These are phyloP conservation scores for Thysanoteuthis rhombus DNA, from an alignment of 2,888 invertebrate species.

Conservation along the genomic window DNA sequence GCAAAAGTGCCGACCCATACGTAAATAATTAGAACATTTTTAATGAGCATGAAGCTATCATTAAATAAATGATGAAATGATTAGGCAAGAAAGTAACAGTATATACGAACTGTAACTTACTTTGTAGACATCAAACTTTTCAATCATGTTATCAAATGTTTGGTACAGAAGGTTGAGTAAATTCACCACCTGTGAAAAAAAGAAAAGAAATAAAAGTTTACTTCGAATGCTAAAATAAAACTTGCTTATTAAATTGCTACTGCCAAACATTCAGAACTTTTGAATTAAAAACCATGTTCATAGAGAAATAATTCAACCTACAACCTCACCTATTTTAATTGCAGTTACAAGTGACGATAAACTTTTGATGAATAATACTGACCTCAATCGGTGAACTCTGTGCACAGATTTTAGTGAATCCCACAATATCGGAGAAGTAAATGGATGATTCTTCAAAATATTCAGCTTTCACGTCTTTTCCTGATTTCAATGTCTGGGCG, in stretches of 20 bases:
- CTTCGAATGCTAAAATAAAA: background rate
- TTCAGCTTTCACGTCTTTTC: slow-evolving; percentile 59
- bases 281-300: too few relatives aligned
- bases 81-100: background rate
- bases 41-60: too few relatives aligned
- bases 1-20: too few relatives aligned
- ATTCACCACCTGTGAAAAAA: slow-evolving; percentile 52
- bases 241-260: background rate
- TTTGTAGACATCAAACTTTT: slow-evolving; percentile 61
- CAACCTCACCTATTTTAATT: too few relatives aligned
- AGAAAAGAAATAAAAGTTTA: background rate
- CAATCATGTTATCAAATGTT: slow-evolving; percentile 61
- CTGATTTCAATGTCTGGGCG: slow-evolving; percentile 57
- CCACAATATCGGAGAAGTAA: slow-evolving; percentile 63
- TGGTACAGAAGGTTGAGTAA: slow-evolving; percentile 60
- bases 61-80: too few relatives aligned
- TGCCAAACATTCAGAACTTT: background rate
- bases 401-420: slow-evolving; percentile 60
- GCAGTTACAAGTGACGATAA: background rate
- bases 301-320: too few relatives aligned
- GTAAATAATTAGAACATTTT: too few relatives aligned
- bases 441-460: slow-evolving; percentile 61
- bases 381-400: slow-evolving; percentile 60
- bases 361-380: background rate
- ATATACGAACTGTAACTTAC: slow-evolving; percentile 38